phyloP scores from a whole-genome alignment of 1,140 invertebrate genomes.

The Odontomachus brunneus region DNA sequence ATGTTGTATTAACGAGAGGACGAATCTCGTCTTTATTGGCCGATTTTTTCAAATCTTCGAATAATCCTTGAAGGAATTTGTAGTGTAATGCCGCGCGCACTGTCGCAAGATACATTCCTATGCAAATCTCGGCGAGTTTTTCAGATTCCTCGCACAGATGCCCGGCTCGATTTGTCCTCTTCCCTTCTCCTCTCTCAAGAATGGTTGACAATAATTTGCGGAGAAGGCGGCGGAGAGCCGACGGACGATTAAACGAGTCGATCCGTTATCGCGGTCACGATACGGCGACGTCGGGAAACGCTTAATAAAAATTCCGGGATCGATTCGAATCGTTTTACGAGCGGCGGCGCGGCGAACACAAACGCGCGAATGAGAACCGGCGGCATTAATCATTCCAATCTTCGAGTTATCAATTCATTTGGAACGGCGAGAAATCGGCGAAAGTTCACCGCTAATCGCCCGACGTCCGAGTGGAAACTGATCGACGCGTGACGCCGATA shows the following conservation, averaged over 20 bases:
- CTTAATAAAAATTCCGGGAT: slow-evolving; percentile 25
- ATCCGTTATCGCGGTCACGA: neutral
- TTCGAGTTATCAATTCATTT: slow-evolving; percentile 61
- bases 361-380: slow-evolving; percentile 46
- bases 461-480: slow-evolving; percentile 66
- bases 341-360: slow-evolving; percentile 28
- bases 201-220: neutral
- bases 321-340: slow-evolving; percentile 27
- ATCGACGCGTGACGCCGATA: slow-evolving; percentile 67
- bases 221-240: neutral
- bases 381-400: slow-evolving; percentile 57
- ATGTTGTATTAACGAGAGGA: no score
- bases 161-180: neutral
- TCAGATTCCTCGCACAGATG: neutral
- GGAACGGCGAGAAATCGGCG: slow-evolving; percentile 41
- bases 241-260: neutral
- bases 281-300: neutral
- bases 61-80: no score
- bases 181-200: neutral
- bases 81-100: no score
- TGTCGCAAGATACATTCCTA: no score
- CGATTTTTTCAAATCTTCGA: no score
- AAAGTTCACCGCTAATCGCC: slow-evolving; percentile 59
- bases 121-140: neutral
- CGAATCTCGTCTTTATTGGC: no score